These are phyloP conservation scores for Aphrophora alni DNA, from an alignment of 2,888 invertebrate genomes.

Conservation along the genomic window DNA sequence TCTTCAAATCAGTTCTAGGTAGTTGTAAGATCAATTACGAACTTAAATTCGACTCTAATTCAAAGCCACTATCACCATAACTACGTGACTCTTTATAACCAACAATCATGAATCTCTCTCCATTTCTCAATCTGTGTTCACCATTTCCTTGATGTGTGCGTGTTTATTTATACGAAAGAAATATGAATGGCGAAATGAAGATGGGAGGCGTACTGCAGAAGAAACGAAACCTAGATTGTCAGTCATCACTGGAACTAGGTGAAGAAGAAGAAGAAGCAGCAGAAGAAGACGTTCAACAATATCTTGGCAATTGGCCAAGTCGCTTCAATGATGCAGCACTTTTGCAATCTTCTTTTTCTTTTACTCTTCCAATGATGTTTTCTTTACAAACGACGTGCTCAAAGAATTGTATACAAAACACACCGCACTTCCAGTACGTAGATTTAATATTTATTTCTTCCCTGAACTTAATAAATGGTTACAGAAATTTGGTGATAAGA, in stretches of 20 bases:
- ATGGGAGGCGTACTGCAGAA: not conserved
- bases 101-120: too few species aligned
- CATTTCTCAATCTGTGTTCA: too few species aligned
- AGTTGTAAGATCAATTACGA: too few species aligned
- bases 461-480: too few species aligned
- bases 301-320: not conserved
- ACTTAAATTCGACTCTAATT: too few species aligned
- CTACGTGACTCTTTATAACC: too few species aligned
- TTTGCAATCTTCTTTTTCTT: not conserved
- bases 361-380: not conserved
- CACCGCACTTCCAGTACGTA: too few species aligned
- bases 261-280: not conserved
- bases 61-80: too few species aligned
- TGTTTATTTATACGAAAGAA: not conserved
- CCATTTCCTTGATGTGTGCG: too few species aligned
- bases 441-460: too few species aligned
- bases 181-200: not conserved
- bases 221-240: not conserved
- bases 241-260: not conserved
- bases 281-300: not conserved
- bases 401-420: not conserved
- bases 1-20: too few species aligned
- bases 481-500: too few species aligned
- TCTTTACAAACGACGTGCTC: not conserved
- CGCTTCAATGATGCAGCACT: not conserved